Percentiles rank a stretch among this genome's conserved stretches.
phyloP scores from a whole-genome alignment of 2,113 vertebrate species.

The Aix galericulata region DNA sequence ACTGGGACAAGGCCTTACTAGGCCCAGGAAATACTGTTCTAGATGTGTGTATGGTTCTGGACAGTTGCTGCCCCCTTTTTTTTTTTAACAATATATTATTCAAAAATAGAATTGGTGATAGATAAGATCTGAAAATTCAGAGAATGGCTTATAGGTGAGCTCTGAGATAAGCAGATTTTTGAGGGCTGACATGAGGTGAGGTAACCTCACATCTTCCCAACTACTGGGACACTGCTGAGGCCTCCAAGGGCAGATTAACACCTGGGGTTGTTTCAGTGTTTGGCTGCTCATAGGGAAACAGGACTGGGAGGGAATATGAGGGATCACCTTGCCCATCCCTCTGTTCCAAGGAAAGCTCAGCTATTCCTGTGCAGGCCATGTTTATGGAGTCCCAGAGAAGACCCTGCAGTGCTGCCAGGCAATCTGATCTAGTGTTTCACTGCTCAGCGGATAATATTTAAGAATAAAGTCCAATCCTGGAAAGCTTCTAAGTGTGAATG shows the following conservation, averaged over 20 bases:
- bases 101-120: no score
- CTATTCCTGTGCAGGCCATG: neutral
- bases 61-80: neutral
- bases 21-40: neutral
- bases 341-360: neutral
- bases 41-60: neutral
- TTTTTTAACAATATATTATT: neutral
- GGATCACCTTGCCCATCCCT: neutral
- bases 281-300: neutral
- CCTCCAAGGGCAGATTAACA: neutral
- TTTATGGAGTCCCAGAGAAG: neutral
- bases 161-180: neutral
- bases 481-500: slow-evolving; percentile 56
- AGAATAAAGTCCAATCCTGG: slow-evolving; percentile 47
- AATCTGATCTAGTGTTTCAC: slow-evolving; percentile 21
- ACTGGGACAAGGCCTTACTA: rapidly evolving
- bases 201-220: neutral
- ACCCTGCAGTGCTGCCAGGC: neutral
- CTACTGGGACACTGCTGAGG: neutral
- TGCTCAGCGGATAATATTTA: neutral
- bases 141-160: neutral
- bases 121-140: neutral
- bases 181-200: neutral
- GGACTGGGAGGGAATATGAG: neutral
- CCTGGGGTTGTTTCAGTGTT: neutral